Conservation (phyloP, 2,888 invertebrate genomes). For the Patella pellucida region DNA sequence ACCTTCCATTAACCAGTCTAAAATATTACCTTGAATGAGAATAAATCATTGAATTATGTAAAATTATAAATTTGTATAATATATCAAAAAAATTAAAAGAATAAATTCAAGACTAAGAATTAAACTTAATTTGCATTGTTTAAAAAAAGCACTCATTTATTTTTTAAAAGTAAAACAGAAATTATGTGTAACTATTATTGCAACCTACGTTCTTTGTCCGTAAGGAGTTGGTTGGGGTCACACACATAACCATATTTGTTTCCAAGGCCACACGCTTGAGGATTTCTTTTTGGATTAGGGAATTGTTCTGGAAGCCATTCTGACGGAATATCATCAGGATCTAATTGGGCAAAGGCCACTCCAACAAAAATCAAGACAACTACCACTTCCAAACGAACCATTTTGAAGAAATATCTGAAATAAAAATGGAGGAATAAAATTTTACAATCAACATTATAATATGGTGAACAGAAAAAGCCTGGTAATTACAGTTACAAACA, state of each 20-base stretch:
- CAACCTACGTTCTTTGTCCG: constrained; percentile 9
- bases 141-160: too few species aligned
- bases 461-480: too few species aligned
- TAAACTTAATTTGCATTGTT: too few species aligned
- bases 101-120: too few species aligned
- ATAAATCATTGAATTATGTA: not conserved
- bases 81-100: too few species aligned
- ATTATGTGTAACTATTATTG: not conserved
- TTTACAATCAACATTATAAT: too few species aligned
- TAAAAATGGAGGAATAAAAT: too few species aligned
- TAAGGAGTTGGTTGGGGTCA: constrained; percentile 20
- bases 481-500: too few species aligned
- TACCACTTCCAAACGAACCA: too few species aligned
- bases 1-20: constrained; percentile 21
- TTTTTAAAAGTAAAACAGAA: too few species aligned
- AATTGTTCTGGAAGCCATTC: constrained; percentile 13
- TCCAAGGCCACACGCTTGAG: constrained; percentile 18
- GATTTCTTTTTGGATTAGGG: constrained; percentile 23
- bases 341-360: constrained; percentile 12
- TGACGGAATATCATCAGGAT: constrained; percentile 12
- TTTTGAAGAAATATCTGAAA: too few species aligned
- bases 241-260: constrained; percentile 16
- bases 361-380: not conserved
- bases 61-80: not conserved
- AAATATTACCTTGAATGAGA: not conserved